phyloP scores from a whole-genome alignment of 2,888 invertebrate genomes.

The Chorisops tibialis region DNA sequence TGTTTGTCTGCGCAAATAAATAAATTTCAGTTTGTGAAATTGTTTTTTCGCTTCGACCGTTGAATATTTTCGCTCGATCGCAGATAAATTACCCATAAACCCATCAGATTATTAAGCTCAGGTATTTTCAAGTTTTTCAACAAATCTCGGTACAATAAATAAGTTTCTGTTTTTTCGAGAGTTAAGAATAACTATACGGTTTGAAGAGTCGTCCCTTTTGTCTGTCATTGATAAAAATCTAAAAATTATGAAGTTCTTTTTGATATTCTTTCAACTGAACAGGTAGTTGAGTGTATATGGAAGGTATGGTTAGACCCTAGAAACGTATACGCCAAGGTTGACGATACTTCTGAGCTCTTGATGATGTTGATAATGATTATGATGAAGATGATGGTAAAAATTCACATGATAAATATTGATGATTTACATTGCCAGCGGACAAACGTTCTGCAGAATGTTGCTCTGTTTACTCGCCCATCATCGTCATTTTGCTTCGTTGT shows the following conservation, averaged over 20 bases:
- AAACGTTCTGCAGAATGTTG: constrained; percentile 1
- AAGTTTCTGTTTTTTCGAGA: too few relatives aligned
- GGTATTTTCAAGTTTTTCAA: too few relatives aligned
- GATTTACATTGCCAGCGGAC: constrained; percentile 24
- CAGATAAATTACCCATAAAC: neutral
- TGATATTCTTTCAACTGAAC: neutral
- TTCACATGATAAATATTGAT: constrained; percentile 33
- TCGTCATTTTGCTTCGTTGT: neutral
- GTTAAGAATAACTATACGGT: too few relatives aligned
- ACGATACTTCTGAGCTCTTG: neutral
- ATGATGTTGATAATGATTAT: neutral
- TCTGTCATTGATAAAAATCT: constrained; percentile 9
- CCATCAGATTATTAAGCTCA: too few relatives aligned
- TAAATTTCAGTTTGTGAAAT: neutral
- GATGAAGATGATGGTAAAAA: constrained; percentile 28
- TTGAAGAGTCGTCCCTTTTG: neutral
- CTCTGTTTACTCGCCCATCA: constrained; percentile 3
- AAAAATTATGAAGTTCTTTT: constrained; percentile 8
- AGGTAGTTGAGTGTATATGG: too few relatives aligned
- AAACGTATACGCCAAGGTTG: too few relatives aligned
- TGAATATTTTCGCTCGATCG: neutral
- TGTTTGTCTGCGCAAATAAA: neutral
- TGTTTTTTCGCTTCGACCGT: neutral
- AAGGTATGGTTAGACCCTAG: too few relatives aligned
- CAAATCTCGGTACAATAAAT: too few relatives aligned